A percentile compares a stretch with the other conserved stretches of the same genome.
These are phyloP conservation scores for Aleadryas rufinucha DNA, from an alignment of 2,113 vertebrate species.

Conservation along the genomic window DNA sequence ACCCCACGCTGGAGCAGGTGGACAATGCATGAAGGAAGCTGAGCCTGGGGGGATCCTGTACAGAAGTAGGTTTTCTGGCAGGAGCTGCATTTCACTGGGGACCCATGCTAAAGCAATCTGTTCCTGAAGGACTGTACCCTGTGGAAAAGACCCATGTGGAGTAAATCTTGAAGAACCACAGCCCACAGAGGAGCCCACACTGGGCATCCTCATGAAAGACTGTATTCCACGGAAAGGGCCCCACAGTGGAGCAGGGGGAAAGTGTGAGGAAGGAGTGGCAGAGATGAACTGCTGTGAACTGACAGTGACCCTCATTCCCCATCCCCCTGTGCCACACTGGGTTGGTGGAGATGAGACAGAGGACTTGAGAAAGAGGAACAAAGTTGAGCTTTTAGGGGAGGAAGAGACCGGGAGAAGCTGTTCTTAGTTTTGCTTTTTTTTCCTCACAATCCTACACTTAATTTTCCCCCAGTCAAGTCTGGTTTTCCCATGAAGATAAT, in stretches of 20 bases:
- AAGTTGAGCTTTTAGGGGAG: neutral
- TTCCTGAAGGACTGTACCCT: neutral
- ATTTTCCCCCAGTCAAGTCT: neutral
- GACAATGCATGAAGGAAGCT: neutral
- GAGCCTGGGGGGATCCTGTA: neutral
- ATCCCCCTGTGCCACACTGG: accelerated
- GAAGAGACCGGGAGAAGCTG: neutral
- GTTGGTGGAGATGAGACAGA: neutral
- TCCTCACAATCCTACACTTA: neutral
- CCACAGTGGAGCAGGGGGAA: neutral
- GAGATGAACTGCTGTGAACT: neutral
- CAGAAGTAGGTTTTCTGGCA: neutral
- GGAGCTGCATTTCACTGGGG: neutral
- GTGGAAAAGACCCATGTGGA: neutral
- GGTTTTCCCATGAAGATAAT: neutral
- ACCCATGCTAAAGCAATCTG: neutral
- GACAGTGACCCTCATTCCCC: neutral
- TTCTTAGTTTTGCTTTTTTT: neutral
- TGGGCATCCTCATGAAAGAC: neutral
- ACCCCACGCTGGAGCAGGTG: neutral
- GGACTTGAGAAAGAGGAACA: neutral
- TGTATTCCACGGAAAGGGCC: accelerated
- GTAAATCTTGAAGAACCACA: neutral
- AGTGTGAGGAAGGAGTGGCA: neutral
- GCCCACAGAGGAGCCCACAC: neutral